Evolutionary conservation across 2,113 vertebrate species (phyloP).

Genomic region (Hemiprocne comata): DNA sequence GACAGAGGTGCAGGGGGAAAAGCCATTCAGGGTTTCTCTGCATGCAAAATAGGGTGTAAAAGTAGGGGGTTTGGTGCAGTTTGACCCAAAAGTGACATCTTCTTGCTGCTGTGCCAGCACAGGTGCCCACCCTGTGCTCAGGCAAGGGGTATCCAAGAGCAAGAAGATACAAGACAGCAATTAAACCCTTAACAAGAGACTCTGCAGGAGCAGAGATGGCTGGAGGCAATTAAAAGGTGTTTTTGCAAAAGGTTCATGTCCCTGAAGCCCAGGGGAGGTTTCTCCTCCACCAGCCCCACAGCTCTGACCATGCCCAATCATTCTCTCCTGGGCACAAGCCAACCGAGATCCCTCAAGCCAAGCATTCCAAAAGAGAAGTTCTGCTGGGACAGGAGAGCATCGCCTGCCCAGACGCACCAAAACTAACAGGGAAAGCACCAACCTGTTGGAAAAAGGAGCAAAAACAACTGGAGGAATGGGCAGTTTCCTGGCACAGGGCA

Average conservation of each 20-base stretch:
- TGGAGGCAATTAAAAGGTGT: neutral
- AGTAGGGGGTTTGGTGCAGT: accelerated
- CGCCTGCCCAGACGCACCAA: accelerated
- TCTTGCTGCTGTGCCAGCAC: neutral
- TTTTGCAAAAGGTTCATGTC: accelerated
- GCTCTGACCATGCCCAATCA: neutral
- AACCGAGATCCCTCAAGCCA: accelerated
- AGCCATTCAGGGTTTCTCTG: accelerated
- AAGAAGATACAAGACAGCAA: neutral
- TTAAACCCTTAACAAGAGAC: neutral
- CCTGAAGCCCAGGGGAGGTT: neutral
- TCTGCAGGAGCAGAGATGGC: neutral
- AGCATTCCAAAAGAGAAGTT: neutral
- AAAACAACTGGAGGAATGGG: neutral
- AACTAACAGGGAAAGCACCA: neutral
- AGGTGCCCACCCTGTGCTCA: neutral
- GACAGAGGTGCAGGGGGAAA: neutral
- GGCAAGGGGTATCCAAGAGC: neutral
- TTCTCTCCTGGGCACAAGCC: accelerated
- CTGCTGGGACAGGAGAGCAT: accelerated
- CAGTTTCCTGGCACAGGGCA: neutral
- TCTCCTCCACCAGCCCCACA: neutral
- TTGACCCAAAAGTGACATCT: accelerated
- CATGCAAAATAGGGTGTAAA: accelerated
- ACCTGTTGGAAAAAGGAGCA: neutral